These are phyloP conservation scores for Nothobranchius kuhntae DNA, from an alignment of 2,113 vertebrate species.

Conservation along the genomic window DNA sequence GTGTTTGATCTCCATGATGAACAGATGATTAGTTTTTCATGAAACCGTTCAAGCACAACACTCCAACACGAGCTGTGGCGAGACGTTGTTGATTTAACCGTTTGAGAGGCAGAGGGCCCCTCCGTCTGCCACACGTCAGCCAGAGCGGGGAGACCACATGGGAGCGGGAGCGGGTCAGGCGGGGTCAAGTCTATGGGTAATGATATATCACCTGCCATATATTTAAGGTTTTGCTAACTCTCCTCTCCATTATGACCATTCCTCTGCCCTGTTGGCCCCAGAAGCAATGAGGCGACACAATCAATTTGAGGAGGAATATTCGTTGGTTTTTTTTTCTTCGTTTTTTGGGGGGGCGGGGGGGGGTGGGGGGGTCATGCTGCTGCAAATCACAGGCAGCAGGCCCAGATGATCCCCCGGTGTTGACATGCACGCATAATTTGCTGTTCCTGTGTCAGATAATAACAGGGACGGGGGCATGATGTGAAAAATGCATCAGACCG, in stretches of 20 bases:
- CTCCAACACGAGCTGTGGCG: constrained; percentile 83
- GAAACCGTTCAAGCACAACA: constrained; percentile 94
- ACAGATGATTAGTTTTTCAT: constrained; percentile 99
- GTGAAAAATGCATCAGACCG: background rate
- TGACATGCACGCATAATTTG: constrained; percentile 36
- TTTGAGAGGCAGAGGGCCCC: constrained; percentile 83
- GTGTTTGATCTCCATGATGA: constrained; percentile 99
- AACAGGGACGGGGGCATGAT: constrained; percentile 1
- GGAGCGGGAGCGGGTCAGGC: constrained; percentile 84
- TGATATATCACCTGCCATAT: constrained; percentile 93
- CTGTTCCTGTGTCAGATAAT: constrained; percentile 9
- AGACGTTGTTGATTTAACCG: constrained; percentile 96
- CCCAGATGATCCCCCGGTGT: constrained; percentile 53
- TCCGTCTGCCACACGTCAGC: constrained; percentile 80
- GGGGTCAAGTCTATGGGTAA: constrained; percentile 98
- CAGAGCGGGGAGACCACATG: constrained; percentile 78
- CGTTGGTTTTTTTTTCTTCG: constrained; percentile 46
- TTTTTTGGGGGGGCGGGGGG: constrained; percentile 51
- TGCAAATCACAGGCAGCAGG: constrained; percentile 48
- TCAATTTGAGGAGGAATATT: constrained; percentile 79
- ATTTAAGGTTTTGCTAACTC: constrained; percentile 95
- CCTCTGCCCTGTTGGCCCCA: constrained; percentile 72
- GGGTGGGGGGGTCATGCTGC: constrained; percentile 82
- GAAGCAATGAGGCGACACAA: constrained; percentile 77
- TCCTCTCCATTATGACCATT: constrained; percentile 84